Evolutionary conservation across 2,888 invertebrate genomes (phyloP).

Genomic region (Escarpia spicata): DNA sequence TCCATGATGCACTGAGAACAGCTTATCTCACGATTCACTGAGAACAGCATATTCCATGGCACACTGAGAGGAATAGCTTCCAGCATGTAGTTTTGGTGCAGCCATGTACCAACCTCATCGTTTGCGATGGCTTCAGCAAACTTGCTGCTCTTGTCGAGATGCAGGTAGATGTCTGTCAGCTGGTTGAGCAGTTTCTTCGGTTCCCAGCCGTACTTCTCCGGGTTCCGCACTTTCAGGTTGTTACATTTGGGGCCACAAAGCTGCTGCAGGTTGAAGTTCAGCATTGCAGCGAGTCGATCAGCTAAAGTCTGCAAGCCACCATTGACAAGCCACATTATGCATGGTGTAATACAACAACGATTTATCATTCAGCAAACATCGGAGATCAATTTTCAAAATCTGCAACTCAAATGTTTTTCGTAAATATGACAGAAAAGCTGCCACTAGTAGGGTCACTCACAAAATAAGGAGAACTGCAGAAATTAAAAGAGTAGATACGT

Average conservation of each 20-base stretch:
- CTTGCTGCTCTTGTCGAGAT: slow-evolving; percentile 85
- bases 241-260: slow-evolving; percentile 96
- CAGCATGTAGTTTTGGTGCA: neutral
- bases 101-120: slow-evolving; percentile 80
- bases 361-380: neutral
- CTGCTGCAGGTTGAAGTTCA: slow-evolving; percentile 97
- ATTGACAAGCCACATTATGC: neutral
- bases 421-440: too few relatives aligned
- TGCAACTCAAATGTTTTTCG: too few relatives aligned
- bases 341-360: neutral
- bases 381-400: neutral
- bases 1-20: too few relatives aligned
- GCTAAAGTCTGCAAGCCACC: slow-evolving; percentile 76
- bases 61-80: neutral
- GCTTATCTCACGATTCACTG: too few relatives aligned
- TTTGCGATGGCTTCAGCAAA: slow-evolving; percentile 83
- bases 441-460: too few relatives aligned
- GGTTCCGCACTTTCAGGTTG: slow-evolving; percentile 86
- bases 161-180: slow-evolving; percentile 95
- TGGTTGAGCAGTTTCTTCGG: slow-evolving; percentile 90
- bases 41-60: neutral
- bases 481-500: too few relatives aligned
- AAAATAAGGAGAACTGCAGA: too few relatives aligned
- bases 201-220: slow-evolving; percentile 97
- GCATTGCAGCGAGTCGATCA: slow-evolving; percentile 94